Percentiles rank a stretch among this genome's conserved stretches.
Conservation (phyloP, 2,113 vertebrate species). For the Mesoclemmys tuberculata region DNA sequence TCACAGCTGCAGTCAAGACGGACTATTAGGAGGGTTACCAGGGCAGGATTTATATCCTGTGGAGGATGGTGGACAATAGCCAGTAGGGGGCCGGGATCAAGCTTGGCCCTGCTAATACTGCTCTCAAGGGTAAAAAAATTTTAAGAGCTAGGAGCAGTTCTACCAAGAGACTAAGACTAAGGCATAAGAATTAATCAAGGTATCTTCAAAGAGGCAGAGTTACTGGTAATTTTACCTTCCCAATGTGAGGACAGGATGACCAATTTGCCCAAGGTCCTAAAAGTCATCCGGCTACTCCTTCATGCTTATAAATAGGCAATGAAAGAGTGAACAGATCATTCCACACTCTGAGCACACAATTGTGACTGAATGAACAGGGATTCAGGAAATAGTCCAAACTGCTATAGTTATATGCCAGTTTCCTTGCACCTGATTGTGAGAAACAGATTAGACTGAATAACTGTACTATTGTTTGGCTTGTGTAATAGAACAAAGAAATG, state of each 20-base stretch:
- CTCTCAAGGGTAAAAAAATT: no score
- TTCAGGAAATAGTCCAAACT: slow-evolving; percentile 60
- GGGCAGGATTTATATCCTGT: neutral
- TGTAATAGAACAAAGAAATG: slow-evolving; percentile 63
- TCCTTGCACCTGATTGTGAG: slow-evolving; percentile 38
- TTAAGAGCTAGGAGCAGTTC: neutral
- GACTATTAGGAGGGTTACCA: neutral
- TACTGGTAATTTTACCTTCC: neutral
- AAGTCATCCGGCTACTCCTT: neutral
- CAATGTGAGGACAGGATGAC: neutral
- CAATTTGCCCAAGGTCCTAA: neutral
- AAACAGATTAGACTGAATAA: slow-evolving; percentile 65
- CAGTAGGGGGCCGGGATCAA: neutral
- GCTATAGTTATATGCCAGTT: slow-evolving; percentile 41
- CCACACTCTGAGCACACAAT: neutral
- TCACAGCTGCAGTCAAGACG: neutral
- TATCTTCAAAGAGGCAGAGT: neutral
- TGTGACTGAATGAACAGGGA: slow-evolving; percentile 22
- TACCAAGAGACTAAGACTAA: neutral
- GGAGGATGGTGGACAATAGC: neutral
- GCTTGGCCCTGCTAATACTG: neutral
- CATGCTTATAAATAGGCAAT: neutral
- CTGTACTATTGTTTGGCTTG: slow-evolving; percentile 59
- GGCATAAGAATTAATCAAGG: neutral
- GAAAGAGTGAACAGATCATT: slow-evolving; percentile 16